A percentile compares a stretch with the other conserved stretches of the same genome.
phyloP scores from a whole-genome alignment of 1,140 invertebrate species.

The Drosophila aff. region DNA sequence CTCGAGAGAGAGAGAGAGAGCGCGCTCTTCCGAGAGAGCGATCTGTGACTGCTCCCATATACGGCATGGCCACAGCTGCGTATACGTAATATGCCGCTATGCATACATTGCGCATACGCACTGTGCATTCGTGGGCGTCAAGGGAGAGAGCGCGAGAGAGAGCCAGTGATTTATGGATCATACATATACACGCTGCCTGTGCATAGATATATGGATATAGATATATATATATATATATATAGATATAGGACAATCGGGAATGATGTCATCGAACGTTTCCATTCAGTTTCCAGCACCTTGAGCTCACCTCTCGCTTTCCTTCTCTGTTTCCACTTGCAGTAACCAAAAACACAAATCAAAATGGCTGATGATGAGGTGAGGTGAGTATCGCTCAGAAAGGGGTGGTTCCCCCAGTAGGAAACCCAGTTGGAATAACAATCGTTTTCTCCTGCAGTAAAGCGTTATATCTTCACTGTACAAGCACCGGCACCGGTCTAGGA shows the following conservation, averaged over 20 bases:
- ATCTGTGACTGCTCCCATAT: constrained; percentile 63
- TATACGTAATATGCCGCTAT: constrained; percentile 70
- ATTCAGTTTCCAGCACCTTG: constrained; percentile 35
- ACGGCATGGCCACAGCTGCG: constrained; percentile 64
- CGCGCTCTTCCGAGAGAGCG: neutral
- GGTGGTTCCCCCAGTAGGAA: neutral
- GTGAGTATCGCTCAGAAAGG: constrained; percentile 87
- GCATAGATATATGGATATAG: neutral
- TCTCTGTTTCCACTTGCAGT: constrained; percentile 65
- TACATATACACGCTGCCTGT: constrained; percentile 4
- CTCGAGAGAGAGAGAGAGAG: constrained; percentile 6
- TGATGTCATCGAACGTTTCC: constrained; percentile 53
- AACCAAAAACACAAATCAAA: constrained; percentile 86
- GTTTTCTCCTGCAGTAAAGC: constrained; percentile 24
- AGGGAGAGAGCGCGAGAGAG: neutral
- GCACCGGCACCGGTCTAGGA: neutral
- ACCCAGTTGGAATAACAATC: constrained; percentile 18
- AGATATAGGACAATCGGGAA: constrained; percentile 46
- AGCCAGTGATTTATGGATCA: constrained; percentile 37
- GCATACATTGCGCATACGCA: constrained; percentile 72
- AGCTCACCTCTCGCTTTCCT: constrained; percentile 40
- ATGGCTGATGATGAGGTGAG: constrained; percentile 96
- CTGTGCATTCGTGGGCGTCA: constrained; percentile 43
- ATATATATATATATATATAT: constrained; percentile 8
- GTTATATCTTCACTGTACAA: constrained; percentile 3